Conservation (phyloP, 2,888 invertebrate species). For the Girardia tigrina region DNA sequence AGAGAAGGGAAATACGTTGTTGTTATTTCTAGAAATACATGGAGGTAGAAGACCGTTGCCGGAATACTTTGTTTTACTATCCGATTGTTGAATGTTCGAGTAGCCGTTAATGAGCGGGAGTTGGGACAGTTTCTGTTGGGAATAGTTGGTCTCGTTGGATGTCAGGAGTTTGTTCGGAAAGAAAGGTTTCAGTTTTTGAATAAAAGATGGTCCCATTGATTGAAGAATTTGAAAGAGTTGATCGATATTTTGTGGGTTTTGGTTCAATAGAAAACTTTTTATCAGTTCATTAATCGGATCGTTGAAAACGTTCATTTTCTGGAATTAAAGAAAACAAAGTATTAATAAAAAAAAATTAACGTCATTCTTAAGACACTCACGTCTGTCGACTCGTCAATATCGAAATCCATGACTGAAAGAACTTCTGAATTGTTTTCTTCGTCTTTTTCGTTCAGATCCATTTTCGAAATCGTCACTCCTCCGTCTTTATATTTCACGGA, state of each 20-base stretch:
- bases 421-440: conserved; percentile 11
- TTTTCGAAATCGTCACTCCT: background rate
- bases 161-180: background rate
- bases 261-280: background rate
- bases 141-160: background rate
- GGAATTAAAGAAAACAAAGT: background rate
- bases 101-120: background rate
- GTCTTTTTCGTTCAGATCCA: background rate
- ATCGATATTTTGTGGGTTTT: conserved; percentile 12
- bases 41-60: conserved; percentile 1
- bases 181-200: background rate
- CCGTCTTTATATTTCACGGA: background rate
- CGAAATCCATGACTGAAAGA: conserved; percentile 3
- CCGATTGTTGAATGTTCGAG: background rate
- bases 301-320: background rate
- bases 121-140: background rate
- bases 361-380: background rate
- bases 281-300: background rate
- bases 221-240: background rate
- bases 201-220: background rate
- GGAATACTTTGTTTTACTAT: background rate
- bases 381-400: background rate
- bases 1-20: background rate
- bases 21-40: conserved; percentile 12
- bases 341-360: background rate